Base-by-base conservation (phyloP, 2,888 invertebrate genomes). In the Apotomis capreana region DNA sequence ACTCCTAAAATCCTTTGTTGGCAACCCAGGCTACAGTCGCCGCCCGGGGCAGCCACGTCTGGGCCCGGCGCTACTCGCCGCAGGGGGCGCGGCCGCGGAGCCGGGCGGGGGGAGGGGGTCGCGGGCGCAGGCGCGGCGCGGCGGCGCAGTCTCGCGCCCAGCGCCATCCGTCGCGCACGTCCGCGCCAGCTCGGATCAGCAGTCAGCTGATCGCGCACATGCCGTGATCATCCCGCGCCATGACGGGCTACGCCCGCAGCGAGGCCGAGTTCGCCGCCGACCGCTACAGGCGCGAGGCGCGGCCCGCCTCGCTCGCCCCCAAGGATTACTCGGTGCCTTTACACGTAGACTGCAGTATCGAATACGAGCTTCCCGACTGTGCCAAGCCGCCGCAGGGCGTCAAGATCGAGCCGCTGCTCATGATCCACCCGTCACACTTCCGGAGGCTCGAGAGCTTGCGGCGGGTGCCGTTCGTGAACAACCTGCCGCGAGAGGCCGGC, bases 371-470 rank as follows among this genome's bases (percentile, higher is more conserved):
- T 89, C 97, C 97, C 84, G 97, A 97, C 89, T 96, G 97, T 93
- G 97, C 97, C 80, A 97, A 97, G 92, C 97, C 97, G 81, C 97
- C 97, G 81, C 96, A 96, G 86, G 97, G 97, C 78, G 96, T 95
- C 87, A 94, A 96, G 87, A 95, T 96, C 85, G 97, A 97, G 89
- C 97, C 97, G 69, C 94, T 97, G 85, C 95, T 97, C 83, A 97
- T 97, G 97, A 97, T 97, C 87, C 97, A 97, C 93, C 97, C 97
- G 65, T 97, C 97, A 85, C 97, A 97, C 90, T 97, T 97, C 94
- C 95, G 97, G 80, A 96, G 97, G 90, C 97, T 97, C 92, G 97
- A 97, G 87, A 96, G 96, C 83, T 96, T 97, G 87, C 94, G 96
- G 80, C 95, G 97, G 75, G 96, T 96, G 86, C 96, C 96, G 62